Conservation (phyloP, 2,888 invertebrate genomes). For the Melanchra persicariae region DNA sequence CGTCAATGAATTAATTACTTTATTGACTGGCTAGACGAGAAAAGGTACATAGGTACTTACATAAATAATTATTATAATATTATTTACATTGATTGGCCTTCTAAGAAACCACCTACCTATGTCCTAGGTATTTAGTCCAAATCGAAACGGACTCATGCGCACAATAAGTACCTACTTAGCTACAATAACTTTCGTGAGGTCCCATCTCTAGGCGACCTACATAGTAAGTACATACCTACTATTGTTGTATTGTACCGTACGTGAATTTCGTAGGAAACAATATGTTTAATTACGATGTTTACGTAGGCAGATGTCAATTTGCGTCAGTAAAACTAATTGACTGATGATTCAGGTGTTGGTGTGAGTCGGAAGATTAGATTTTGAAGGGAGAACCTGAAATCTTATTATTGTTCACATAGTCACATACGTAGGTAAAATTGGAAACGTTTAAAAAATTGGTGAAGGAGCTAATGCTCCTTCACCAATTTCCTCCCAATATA, state of each 20-base stretch:
- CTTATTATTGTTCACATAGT: neutral
- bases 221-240: neutral
- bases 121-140: too few relatives aligned
- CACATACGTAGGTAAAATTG: neutral
- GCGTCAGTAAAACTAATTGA: conserved; percentile 33
- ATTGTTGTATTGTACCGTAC: conserved; percentile 28
- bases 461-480: too few relatives aligned
- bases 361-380: neutral
- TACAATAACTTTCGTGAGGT: conserved; percentile 20
- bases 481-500: too few relatives aligned
- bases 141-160: conserved; percentile 11
- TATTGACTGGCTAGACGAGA: neutral
- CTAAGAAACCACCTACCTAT: too few relatives aligned
- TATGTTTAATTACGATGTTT: conserved; percentile 53
- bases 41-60: neutral
- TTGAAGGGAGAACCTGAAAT: neutral
- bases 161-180: too few relatives aligned
- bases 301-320: conserved; percentile 51
- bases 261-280: conserved; percentile 44
- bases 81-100: too few relatives aligned
- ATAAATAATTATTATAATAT: too few relatives aligned
- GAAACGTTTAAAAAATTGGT: too few relatives aligned
- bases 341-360: conserved; percentile 40
- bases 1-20: conserved; percentile 9
- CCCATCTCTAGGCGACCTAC: conserved; percentile 48